Base-by-base conservation (phyloP, 2,113 vertebrate genomes). In the Triplophysa siluroides region DNA sequence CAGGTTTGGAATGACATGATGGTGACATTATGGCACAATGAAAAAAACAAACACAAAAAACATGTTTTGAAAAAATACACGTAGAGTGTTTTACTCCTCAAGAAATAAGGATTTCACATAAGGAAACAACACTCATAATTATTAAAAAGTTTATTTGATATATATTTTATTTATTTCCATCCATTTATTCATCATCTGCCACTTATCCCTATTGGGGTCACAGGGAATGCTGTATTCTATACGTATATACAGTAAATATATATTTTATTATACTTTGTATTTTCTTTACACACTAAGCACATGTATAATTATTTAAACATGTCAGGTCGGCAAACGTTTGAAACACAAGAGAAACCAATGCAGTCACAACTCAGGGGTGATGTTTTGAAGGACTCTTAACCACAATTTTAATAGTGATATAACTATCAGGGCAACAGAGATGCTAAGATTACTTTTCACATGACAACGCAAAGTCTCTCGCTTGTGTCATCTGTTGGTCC, bases 151-250 rank as follows among this genome's bases (percentile, higher is more conserved):
- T 61, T 78, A 38, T 58, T 61, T 24, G 54, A 18, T 18, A 67
- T 23, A 60, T 83, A 26, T 73, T 80, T 83, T n/a, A n/a, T n/a
- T n/a, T n/a, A n/a, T 86, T 79, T 71, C 70, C 79, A 83, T 81
- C 86, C 83, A 81, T 71, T 74, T 78, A 81, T 81, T 86, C 83
- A 54, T 66, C 78, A 83, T 88, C 13, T 61, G 21, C n/a, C 8
- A n/a, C 50, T 5, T 52, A 52, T 9, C 2, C 10, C 43, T 45
- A 45, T 45, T 45, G 43, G 2, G 43, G 43, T 45, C 43, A 45
- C 10, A 45, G 43, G 43, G 43, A 45, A 12, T 45, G 43, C 43
- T 45, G 43, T 6, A 38, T 10, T 45, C 11, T 45, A 12, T 45
- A 38, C 2, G 11, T 45, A 45, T 45, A 33, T 72, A 90, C 84